Percentiles rank a stretch among this genome's conserved stretches.
phyloP scores from a whole-genome alignment of 2,113 vertebrate species.

The Scomber japonicus region DNA sequence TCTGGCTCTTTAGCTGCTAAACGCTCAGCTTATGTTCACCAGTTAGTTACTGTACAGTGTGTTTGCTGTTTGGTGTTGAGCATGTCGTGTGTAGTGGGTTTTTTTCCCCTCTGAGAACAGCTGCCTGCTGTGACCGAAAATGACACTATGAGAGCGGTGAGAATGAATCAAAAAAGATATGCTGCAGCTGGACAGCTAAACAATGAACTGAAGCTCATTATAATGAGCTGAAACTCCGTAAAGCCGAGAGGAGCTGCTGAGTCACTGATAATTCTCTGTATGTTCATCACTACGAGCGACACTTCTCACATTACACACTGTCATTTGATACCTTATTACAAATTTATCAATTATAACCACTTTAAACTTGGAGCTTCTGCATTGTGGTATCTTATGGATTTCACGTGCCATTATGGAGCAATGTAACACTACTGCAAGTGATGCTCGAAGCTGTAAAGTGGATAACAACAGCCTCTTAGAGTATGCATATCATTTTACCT shows the following conservation, averaged over 20 bases:
- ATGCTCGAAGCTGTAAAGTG: not conserved
- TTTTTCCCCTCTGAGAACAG: not conserved
- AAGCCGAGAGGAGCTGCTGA: not conserved
- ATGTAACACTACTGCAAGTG: not conserved
- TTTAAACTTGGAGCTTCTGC: not conserved
- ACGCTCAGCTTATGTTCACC: not conserved
- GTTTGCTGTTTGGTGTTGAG: not conserved
- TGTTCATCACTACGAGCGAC: no score
- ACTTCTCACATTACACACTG: no score
- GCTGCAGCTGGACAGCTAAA: not conserved
- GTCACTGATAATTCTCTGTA: not conserved
- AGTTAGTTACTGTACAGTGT: not conserved
- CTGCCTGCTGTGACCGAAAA: not conserved
- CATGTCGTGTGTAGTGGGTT: not conserved
- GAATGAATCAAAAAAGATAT: not conserved
- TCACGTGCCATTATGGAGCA: not conserved
- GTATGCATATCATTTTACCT: not conserved
- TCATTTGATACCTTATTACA: no score
- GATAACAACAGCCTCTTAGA: not conserved
- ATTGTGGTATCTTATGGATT: not conserved
- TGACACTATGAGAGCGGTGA: not conserved
- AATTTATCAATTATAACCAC: no score
- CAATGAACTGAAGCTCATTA: not conserved
- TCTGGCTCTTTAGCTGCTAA: not conserved
- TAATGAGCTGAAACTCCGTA: not conserved